These are phyloP conservation scores for Pitta sordida DNA, from an alignment of 2,113 vertebrate genomes.

Conservation along the genomic window DNA sequence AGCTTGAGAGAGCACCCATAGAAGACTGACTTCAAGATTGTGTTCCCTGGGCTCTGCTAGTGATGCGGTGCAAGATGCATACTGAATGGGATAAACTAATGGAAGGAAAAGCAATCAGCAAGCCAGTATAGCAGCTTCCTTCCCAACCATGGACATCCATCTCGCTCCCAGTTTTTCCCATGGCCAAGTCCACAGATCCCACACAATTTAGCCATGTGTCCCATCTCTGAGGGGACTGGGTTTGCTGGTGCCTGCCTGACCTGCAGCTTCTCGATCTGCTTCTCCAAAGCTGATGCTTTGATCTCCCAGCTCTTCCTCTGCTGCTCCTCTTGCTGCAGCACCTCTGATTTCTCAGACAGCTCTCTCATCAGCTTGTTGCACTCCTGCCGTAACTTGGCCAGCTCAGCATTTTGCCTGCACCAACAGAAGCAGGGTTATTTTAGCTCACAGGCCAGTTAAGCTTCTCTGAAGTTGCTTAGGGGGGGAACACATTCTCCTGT, in stretches of 20 bases:
- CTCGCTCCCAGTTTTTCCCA: neutral
- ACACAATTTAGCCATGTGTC: neutral
- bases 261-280: conserved; percentile 84
- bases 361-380: conserved; percentile 87
- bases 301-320: conserved; percentile 83
- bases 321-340: conserved; percentile 83
- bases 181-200: rapidly evolving
- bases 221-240: neutral
- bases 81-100: neutral
- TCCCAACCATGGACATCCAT: rapidly evolving
- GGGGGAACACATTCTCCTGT: neutral
- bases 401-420: conserved; percentile 88
- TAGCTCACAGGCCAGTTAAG: neutral
- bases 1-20: neutral
- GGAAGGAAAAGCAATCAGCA: neutral
- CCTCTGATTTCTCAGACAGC: conserved; percentile 82
- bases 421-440: neutral
- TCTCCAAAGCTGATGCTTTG: conserved; percentile 77
- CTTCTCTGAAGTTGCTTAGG: neutral
- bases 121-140: neutral
- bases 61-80: neutral
- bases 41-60: neutral
- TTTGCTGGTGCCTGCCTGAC: conserved; percentile 14
- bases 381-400: conserved; percentile 92
- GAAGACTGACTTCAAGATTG: neutral